Evolutionary conservation across 2,888 invertebrate species (phyloP), one percentile per base, ranked within the genome.

Genomic region (Acanthoscelides obtectus): DNA sequence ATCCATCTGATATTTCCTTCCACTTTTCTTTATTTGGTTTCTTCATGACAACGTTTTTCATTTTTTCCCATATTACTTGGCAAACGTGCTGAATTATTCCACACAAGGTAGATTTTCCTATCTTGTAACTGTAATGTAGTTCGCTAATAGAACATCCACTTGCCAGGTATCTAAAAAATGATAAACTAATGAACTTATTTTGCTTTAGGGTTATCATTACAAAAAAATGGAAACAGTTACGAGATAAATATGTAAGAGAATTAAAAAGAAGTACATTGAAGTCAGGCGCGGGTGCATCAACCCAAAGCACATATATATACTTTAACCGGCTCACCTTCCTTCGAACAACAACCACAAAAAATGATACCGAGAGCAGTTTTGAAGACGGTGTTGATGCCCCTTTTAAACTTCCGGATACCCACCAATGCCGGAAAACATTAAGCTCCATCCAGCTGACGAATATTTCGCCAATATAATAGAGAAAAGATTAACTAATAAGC

Each of bases 151-250:
- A 45, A 22, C 68, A 68, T 20, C 27, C 68, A 68, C 68, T 68
- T 68, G 27, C 68, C 68, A 68, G 63, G 68, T 68, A 68, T 45
- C 68, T 68, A 25, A 68, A 68, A 45, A 22, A 68, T 45, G n/a
- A 22, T 25, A 22, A 45, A 45, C 68, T 20, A 20, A 22, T 68
- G 25, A 25, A 25, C 25, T 25, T 25, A 25, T 25, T 25, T 25
- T 25, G n/a, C n/a, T 27, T 45, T 20, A 45, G 68, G 25, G 45
- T 45, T 19, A 27, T 27, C 25, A 20, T 20, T 68, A 22, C 22
- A 45, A 68, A 27, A 68, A 68, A 68, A 25, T 68, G 68, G 68
- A 68, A 68, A 45, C 17, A 25, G 22, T 45, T 68, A 45, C 68
- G 68, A n/a, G 68, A 68, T 22, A 68, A 20, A 19, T 68, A 45